These are phyloP conservation scores for Poeciliopsis infans DNA, from an alignment of 2,797 vertebrate genomes.

Conservation along the genomic window DNA sequence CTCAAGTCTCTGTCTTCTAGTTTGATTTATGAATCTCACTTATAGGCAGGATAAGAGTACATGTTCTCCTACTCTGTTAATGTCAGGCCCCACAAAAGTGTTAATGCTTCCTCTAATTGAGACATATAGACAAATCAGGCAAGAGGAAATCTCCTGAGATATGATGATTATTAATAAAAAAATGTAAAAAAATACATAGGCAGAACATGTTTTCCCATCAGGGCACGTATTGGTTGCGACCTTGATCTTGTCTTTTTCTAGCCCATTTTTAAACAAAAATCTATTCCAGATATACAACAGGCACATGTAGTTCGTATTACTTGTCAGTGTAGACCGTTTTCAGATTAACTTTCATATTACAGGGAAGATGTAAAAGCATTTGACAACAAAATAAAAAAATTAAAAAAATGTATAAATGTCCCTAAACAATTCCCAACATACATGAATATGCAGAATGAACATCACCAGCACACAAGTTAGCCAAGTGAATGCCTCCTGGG, in stretches of 20 bases:
- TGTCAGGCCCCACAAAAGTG: not conserved
- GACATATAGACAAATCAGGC: not conserved
- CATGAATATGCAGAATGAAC: not conserved
- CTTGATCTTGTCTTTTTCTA: not conserved
- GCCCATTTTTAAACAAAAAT: not conserved
- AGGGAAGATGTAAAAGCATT: not conserved
- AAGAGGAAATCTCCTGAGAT: not conserved
- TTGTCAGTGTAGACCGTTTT: not conserved
- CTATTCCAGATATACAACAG: not conserved
- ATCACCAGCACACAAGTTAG: not conserved
- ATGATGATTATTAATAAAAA: not conserved
- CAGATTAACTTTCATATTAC: not conserved
- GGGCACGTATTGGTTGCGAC: not conserved
- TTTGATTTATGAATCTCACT: constrained; percentile 2
- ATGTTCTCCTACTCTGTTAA: not conserved
- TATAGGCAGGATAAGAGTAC: not conserved
- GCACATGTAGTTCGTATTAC: not conserved
- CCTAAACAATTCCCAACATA: not conserved
- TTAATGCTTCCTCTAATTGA: not conserved
- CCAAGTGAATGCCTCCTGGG: not conserved
- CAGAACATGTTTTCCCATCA: not conserved
- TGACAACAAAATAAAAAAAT: not conserved
- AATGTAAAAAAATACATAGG: not conserved
- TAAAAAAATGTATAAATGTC: not conserved
- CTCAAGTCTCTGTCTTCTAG: not conserved